Percentiles rank a stretch among this genome's conserved stretches.
Evolutionary conservation across 2,888 invertebrate genomes (phyloP).

Genomic region (Tetropium fuscum): DNA sequence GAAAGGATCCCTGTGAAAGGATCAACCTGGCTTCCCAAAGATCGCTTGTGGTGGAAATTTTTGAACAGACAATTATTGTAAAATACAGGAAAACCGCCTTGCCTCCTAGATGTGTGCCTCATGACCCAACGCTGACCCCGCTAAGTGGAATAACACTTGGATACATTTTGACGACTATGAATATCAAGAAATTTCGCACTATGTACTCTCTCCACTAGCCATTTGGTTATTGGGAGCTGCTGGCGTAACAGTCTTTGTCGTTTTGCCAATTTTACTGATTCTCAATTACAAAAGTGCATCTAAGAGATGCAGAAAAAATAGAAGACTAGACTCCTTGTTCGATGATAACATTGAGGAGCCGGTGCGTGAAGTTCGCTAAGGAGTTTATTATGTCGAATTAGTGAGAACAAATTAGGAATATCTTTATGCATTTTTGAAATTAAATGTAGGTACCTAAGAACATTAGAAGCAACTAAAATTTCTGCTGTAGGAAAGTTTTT

Average conservation of each 20-base stretch:
- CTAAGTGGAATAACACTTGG: slow-evolving; percentile 70
- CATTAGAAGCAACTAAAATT: no score
- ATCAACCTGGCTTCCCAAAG: slow-evolving; percentile 65
- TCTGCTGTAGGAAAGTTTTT: no score
- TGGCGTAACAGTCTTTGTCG: slow-evolving; percentile 54
- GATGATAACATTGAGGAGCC: slow-evolving; percentile 44
- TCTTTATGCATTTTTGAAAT: no score
- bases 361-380: slow-evolving; percentile 42
- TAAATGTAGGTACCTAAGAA: no score
- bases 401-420: no score
- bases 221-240: slow-evolving; percentile 57
- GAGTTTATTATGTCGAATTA: no score
- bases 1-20: slow-evolving; percentile 70
- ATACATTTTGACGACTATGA: slow-evolving; percentile 71
- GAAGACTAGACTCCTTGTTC: slow-evolving; percentile 3
- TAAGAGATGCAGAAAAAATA: slow-evolving; percentile 23
- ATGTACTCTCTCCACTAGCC: slow-evolving; percentile 55
- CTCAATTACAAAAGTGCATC: slow-evolving; percentile 37
- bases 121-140: slow-evolving; percentile 68
- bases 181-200: slow-evolving; percentile 56
- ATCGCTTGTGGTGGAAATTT: slow-evolving; percentile 61
- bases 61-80: slow-evolving; percentile 66
- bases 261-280: slow-evolving; percentile 50
- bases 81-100: slow-evolving; percentile 64
- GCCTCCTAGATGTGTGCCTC: slow-evolving; percentile 64